These are phyloP conservation scores for Zoanthus sansibaricus DNA, from an alignment of 92 coral and sea anemone genomes.

Conservation along the genomic window DNA sequence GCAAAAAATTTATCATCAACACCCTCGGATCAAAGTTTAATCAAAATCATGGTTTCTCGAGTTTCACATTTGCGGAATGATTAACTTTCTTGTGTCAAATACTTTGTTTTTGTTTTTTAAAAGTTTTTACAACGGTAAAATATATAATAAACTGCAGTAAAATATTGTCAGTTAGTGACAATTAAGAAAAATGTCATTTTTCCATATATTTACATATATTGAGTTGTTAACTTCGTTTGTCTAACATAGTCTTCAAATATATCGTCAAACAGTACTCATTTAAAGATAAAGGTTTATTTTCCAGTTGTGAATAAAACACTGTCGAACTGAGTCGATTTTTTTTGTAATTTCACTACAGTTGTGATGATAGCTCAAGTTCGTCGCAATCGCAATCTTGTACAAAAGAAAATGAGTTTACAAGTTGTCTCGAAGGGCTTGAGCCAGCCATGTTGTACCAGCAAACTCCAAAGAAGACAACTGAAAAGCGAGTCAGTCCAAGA, in stretches of 20 bases:
- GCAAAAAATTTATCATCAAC: neutral
- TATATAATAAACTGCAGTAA: neutral
- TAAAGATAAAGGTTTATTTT: neutral
- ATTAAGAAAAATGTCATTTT: neutral
- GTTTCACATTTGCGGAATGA: neutral
- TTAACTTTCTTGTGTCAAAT: neutral
- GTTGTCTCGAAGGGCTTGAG: slow-evolving; percentile 31
- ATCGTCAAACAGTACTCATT: neutral
- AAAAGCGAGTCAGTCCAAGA: slow-evolving; percentile 90
- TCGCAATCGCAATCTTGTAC: slow-evolving; percentile 47
- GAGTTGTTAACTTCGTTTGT: neutral
- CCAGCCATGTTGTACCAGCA: slow-evolving; percentile 64
- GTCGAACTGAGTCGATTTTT: neutral
- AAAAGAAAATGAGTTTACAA: slow-evolving; percentile 11
- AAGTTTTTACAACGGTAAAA: too few relatives aligned
- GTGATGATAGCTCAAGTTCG: slow-evolving; percentile 65
- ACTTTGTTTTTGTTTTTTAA: neutral
- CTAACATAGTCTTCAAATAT: neutral
- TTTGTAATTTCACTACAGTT: slow-evolving; percentile 10
- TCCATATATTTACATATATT: neutral
- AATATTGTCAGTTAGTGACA: neutral
- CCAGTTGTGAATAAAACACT: neutral
- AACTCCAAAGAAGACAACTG: slow-evolving; percentile 74
- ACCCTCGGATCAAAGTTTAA: neutral
- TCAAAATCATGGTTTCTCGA: neutral